phyloP scores from a whole-genome alignment of 2,113 vertebrate genomes.

The Octodon degus region DNA sequence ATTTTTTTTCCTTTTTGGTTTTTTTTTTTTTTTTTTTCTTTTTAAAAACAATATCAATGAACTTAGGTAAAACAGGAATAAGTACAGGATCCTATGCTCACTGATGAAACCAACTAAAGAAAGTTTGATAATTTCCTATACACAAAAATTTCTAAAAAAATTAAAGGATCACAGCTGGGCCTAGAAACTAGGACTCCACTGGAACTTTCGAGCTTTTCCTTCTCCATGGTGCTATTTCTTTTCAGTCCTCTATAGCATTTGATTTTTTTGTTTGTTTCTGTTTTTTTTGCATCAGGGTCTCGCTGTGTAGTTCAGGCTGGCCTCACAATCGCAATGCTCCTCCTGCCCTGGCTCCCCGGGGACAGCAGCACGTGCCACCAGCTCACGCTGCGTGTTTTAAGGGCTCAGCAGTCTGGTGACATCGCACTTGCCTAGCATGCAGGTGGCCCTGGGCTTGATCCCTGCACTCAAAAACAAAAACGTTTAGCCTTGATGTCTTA shows the following conservation, averaged over 20 bases:
- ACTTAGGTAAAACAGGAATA: background rate
- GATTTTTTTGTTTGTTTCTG: background rate
- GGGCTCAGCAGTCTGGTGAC: background rate
- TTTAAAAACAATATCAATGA: conserved; percentile 11
- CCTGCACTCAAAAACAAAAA: background rate
- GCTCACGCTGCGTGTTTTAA: background rate
- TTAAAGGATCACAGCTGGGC: background rate
- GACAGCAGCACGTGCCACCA: background rate
- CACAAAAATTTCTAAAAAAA: background rate
- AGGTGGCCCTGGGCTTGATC: background rate
- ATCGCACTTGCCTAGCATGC: background rate
- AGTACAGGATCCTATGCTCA: background rate
- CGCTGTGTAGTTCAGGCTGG: background rate
- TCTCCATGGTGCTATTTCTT: background rate
- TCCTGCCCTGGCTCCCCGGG: background rate
- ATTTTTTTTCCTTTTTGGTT: background rate
- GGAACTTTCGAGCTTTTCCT: background rate
- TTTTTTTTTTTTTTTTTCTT: background rate
- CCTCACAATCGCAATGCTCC: too few relatives aligned
- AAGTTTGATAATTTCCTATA: background rate
- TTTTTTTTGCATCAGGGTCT: background rate
- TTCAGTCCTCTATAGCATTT: background rate
- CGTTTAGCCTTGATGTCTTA: background rate
- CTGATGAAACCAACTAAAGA: conserved; percentile 14
- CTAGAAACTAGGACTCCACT: too few relatives aligned